A percentile compares a stretch with the other conserved stretches of the same genome.
These are phyloP conservation scores for Drosophila aldrichi DNA, from an alignment of 2,888 invertebrate genomes.

Conservation along the genomic window DNA sequence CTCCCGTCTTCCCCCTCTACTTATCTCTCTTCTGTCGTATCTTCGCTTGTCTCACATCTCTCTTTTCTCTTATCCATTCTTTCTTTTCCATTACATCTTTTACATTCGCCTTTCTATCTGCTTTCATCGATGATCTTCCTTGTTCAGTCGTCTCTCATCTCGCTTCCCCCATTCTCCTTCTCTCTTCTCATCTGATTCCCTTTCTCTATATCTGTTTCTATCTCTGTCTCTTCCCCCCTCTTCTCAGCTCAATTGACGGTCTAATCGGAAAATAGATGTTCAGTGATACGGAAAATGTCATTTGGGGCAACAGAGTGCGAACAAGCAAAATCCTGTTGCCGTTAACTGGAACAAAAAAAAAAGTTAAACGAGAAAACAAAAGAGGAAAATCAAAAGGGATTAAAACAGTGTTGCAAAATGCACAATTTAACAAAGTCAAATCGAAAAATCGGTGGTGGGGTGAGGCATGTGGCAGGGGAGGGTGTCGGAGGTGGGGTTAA, in stretches of 20 bases:
- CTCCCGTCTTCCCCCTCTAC: no score
- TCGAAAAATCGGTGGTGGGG: background rate
- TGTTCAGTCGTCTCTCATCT: background rate
- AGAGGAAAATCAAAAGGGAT: constrained; percentile 11
- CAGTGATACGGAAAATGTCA: constrained; percentile 48
- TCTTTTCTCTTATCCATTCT: background rate
- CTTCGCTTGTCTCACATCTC: background rate
- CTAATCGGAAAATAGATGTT: constrained; percentile 11
- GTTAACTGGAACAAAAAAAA: background rate
- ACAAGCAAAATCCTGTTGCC: constrained; percentile 24
- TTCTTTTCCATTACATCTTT: background rate
- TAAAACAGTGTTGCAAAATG: constrained; percentile 47
- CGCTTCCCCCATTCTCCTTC: background rate
- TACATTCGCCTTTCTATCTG: background rate
- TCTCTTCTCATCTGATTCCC: background rate
- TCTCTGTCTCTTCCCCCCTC: background rate
- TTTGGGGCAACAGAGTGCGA: constrained; percentile 40
- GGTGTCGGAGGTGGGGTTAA: constrained; percentile 1
- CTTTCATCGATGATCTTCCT: background rate
- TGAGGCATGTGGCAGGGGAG: constrained; percentile 3
- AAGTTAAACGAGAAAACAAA: constrained; percentile 6
- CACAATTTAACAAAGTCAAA: constrained; percentile 53
- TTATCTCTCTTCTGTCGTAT: background rate
- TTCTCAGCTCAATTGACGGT: background rate
- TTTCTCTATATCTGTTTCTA: background rate